These are phyloP conservation scores for Mycetomoellerius zeteki DNA, from an alignment of 1,140 invertebrate species.

Conservation along the genomic window DNA sequence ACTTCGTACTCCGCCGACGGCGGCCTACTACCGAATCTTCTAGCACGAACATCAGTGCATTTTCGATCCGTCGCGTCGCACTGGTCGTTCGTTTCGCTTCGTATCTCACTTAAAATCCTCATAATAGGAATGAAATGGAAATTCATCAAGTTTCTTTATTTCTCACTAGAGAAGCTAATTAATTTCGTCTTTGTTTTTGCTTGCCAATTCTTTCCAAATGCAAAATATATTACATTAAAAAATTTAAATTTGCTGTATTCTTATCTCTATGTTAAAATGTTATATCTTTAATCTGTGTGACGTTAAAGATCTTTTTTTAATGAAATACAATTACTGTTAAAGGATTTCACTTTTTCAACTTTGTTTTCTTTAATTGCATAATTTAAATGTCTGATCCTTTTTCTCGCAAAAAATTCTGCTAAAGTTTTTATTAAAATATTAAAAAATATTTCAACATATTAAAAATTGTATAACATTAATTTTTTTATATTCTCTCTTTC, in stretches of 20 bases:
- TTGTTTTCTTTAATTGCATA: neutral
- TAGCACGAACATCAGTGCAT: conserved; percentile 32
- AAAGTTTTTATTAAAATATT: neutral
- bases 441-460: neutral
- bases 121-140: conserved; percentile 44
- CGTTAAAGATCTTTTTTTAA: neutral
- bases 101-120: conserved; percentile 17
- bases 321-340: neutral
- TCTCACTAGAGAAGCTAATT: neutral
- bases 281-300: neutral
- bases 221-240: neutral
- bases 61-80: conserved; percentile 7
- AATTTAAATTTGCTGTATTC: neutral
- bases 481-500: neutral
- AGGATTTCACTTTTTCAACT: neutral
- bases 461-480: neutral
- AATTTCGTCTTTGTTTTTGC: conserved; percentile 6
- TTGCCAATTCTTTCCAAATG: neutral
- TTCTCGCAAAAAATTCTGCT: neutral
- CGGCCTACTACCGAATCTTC: conserved; percentile 25
- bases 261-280: neutral
- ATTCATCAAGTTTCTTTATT: conserved; percentile 3
- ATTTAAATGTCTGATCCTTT: neutral
- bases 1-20: conserved; percentile 29
- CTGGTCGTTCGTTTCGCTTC: conserved; percentile 26